Base-by-base conservation (phyloP, 2,888 invertebrate genomes). In the Cephus runcator region DNA sequence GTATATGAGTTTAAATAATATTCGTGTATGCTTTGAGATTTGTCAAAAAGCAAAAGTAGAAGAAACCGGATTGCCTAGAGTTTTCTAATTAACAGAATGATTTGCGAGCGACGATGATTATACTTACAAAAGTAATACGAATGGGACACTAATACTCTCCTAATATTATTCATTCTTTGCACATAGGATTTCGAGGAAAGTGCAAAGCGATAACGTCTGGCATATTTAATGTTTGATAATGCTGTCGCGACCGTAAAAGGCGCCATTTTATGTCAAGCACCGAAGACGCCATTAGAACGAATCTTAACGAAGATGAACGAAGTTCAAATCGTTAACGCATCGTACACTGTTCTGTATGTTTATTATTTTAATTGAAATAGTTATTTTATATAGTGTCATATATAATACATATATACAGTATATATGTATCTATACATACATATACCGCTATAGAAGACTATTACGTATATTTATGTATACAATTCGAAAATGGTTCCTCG, bases 401-500 rank as follows among this genome's bases (percentile, higher is more conserved):
- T 56, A 56, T 56, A 56, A 56, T 56, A 56, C 56, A 56, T 56
- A 81, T 83, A 81, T 56, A 80, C 78, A 76, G 77, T 80, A 74
- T 81, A 78, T 83, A 56, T 75, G 75, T 79, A 79, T 69, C 71
- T 75, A 77, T 71, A 35, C 69, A 77, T 81, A 79, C 79, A 78
- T 69, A 73, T 75, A 73, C 78, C 80, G 33, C 73, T 56, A 56
- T 56, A 23, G 56, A 23, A 56, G 23, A 56, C 36, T 69, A 69
- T 34, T 75, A 73, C 78, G 79, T 81, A 76, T 86, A 85, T 75
- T 81, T 80, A 85, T 83, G 85, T 85, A 86, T 86, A 86, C 83
- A 86, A 86, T 83, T 85, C 82, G 79, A 85, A 86, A 87, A 86
- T 84, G 84, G 77, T 56, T 56, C 56, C 56, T 56, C 56, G 9